phyloP scores from a whole-genome alignment of 1,140 invertebrate genomes.

The Penaeus chinensis region DNA sequence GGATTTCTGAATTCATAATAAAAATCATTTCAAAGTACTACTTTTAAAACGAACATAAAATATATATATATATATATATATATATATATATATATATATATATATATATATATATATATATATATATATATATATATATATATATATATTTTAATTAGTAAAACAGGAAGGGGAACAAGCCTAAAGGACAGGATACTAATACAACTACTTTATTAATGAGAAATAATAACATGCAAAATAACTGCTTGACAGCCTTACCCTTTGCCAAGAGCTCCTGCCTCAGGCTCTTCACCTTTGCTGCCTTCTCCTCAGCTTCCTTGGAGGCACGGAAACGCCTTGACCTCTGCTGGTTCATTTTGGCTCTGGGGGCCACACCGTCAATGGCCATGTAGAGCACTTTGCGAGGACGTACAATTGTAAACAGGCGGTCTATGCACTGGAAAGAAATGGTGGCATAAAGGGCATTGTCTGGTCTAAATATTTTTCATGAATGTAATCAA shows the following conservation, averaged over 20 bases:
- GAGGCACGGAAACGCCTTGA: conserved; percentile 96
- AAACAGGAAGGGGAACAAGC: too few relatives aligned
- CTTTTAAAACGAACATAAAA: too few relatives aligned
- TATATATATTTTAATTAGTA: too few relatives aligned
- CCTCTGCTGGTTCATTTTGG: conserved; percentile 99
- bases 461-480: too few relatives aligned
- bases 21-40: too few relatives aligned
- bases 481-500: too few relatives aligned
- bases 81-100: too few relatives aligned
- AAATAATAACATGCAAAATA: conserved; percentile 10
- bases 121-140: too few relatives aligned
- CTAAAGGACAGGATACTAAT: conserved; percentile 1
- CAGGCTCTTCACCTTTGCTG: conserved; percentile 84
- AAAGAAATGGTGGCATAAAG: not conserved
- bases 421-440: conserved; percentile 92
- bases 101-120: too few relatives aligned
- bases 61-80: too few relatives aligned
- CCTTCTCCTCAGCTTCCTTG: conserved; percentile 94
- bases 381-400: conserved; percentile 99
- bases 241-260: conserved; percentile 27
- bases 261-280: conserved; percentile 68
- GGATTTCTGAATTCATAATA: too few relatives aligned
- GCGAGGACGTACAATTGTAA: conserved; percentile 93
- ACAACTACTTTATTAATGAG: conserved; percentile 18
- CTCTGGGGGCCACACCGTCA: conserved; percentile 83